phyloP scores from a whole-genome alignment of 2,113 vertebrate genomes.

The Ornithorhynchus anatinus region DNA sequence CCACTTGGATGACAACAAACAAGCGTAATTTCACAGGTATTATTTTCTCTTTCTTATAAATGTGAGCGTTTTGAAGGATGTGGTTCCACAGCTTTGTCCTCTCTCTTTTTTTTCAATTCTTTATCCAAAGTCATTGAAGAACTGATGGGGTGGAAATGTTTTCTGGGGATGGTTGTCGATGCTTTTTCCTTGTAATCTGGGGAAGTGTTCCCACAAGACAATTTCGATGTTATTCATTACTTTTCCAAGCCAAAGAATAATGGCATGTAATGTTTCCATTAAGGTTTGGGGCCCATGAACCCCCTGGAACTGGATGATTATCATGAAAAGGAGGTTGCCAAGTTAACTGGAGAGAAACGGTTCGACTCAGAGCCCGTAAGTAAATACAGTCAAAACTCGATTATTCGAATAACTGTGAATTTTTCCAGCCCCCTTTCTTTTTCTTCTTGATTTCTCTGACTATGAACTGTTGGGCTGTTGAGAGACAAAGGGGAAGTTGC shows the following conservation, averaged over 20 bases:
- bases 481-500: background rate
- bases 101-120: background rate
- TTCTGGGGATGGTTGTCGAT: background rate
- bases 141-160: background rate
- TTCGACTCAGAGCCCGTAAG: constrained; percentile 70
- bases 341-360: constrained; percentile 57
- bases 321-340: constrained; percentile 63
- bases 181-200: background rate
- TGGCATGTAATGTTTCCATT: constrained; percentile 41
- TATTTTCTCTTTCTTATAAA: constrained; percentile 12
- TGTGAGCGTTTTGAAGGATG: background rate
- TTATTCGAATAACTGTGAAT: background rate
- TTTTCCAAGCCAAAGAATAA: constrained; percentile 43
- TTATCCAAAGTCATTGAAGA: background rate
- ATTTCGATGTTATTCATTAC: background rate
- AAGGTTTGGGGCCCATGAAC: constrained; percentile 71
- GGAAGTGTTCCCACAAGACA: background rate
- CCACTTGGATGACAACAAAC: constrained; percentile 74
- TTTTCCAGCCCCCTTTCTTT: background rate
- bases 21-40: constrained; percentile 76
- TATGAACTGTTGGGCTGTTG: background rate
- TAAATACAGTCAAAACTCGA: constrained; percentile 19
- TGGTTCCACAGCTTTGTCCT: background rate
- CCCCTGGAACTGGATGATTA: constrained; percentile 73
- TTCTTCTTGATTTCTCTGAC: background rate